A percentile compares a stretch with the other conserved stretches of the same genome.
Conservation (phyloP, 92 coral and sea anemone species). For the Muricea muricata region DNA sequence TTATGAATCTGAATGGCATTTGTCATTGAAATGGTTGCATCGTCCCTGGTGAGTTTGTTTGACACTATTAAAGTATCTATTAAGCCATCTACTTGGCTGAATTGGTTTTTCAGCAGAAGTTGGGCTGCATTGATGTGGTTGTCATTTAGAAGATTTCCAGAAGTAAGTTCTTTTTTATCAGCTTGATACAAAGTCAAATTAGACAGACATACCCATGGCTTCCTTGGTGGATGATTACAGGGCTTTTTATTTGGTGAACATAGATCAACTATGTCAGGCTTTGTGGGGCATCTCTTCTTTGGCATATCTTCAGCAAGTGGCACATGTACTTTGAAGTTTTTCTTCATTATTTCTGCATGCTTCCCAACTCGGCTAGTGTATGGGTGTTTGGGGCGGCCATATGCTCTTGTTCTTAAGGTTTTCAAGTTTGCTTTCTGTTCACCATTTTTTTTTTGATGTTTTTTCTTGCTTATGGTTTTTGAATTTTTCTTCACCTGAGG, state of each 20-base stretch:
- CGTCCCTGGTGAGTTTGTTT: background rate
- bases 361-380: constrained; percentile 12
- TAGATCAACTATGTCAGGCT: background rate
- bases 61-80: background rate
- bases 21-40: background rate
- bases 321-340: background rate
- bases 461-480: too few relatives aligned
- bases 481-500: too few relatives aligned
- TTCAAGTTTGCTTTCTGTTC: background rate
- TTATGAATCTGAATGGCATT: background rate
- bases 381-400: constrained; percentile 44
- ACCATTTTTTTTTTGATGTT: too few relatives aligned
- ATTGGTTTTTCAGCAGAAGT: background rate
- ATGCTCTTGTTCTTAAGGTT: constrained; percentile 14
- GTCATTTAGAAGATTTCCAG: background rate
- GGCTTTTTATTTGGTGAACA: background rate
- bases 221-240: too few relatives aligned
- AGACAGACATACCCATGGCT: background rate
- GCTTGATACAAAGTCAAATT: background rate
- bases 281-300: background rate
- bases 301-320: background rate
- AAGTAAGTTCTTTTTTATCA: background rate
- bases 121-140: background rate
- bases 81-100: background rate
- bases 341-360: constrained; percentile 2